phyloP scores from a whole-genome alignment of 1,140 invertebrate genomes.

The Meloidogyne hapla region DNA sequence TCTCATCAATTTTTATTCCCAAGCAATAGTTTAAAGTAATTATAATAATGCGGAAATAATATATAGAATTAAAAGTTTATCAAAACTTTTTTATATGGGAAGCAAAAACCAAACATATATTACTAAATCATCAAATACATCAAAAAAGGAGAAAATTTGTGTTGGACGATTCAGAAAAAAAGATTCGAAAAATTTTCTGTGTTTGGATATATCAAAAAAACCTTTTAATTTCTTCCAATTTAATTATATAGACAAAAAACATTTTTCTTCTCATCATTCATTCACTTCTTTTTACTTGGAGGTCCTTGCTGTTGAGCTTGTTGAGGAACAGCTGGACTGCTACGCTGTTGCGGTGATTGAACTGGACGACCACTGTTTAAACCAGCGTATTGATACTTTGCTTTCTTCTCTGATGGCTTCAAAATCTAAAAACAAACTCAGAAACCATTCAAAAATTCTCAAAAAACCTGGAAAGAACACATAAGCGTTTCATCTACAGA shows the following conservation, averaged over 20 bases:
- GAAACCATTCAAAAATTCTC: neutral
- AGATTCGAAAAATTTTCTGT: neutral
- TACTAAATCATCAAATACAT: neutral
- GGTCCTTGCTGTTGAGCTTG: conserved; percentile 35
- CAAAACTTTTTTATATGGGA: neutral
- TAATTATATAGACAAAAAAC: conserved; percentile 16
- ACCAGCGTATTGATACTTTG: conserved; percentile 87
- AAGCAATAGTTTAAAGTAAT: neutral
- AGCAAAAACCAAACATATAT: no score
- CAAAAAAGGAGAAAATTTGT: neutral
- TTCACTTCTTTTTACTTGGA: conserved; percentile 56
- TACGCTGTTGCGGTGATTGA: conserved; percentile 42
- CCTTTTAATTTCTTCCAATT: neutral
- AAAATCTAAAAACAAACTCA: conserved; percentile 62
- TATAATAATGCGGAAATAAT: neutral
- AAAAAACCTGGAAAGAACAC: conserved; percentile 81
- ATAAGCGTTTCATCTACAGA: conserved; percentile 97
- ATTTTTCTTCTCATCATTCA: neutral
- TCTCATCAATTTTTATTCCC: neutral
- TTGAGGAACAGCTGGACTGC: conserved; percentile 17
- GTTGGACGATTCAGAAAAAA: neutral
- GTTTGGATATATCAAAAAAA: neutral
- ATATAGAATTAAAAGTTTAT: no score
- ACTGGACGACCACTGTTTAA: conserved; percentile 69
- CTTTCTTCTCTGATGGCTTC: conserved; percentile 71